Conservation (phyloP, 2,888 invertebrate species). For the Ectobius pallidus region DNA sequence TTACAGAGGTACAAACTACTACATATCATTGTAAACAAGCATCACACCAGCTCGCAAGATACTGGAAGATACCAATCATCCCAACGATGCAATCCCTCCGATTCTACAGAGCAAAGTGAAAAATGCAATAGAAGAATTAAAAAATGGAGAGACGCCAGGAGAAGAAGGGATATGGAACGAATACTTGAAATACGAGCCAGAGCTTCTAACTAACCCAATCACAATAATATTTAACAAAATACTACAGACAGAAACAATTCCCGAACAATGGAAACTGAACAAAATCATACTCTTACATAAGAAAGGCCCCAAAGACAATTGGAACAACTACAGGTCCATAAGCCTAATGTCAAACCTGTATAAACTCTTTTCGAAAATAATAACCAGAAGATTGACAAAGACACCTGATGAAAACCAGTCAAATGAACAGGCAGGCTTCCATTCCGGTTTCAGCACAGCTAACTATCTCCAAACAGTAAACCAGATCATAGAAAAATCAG, state of each 20-base stretch:
- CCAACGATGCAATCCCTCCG: background rate
- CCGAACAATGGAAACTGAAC: background rate
- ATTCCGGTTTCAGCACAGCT: background rate
- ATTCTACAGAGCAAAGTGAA: background rate
- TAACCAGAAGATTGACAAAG: slow-evolving; percentile 1
- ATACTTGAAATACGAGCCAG: background rate
- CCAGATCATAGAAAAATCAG: background rate
- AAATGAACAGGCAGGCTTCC: background rate
- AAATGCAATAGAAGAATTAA: background rate
- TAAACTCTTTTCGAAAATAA: slow-evolving; percentile 4
- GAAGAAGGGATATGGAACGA: slow-evolving; percentile 3
- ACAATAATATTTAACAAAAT: background rate
- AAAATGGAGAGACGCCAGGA: background rate
- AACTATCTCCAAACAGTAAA: background rate
- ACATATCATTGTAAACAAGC: background rate
- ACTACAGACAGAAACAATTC: background rate
- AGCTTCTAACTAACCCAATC: background rate
- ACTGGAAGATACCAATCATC: background rate
- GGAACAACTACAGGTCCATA: background rate
- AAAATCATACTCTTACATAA: no score
- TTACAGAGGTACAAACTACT: background rate
- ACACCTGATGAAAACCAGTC: background rate
- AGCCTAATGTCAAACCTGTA: background rate
- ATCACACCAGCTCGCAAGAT: background rate
- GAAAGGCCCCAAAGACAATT: background rate